Evolutionary conservation across 2,888 invertebrate species (phyloP), one percentile per base, ranked within the genome.

Genomic region (Saturnia japonica): DNA sequence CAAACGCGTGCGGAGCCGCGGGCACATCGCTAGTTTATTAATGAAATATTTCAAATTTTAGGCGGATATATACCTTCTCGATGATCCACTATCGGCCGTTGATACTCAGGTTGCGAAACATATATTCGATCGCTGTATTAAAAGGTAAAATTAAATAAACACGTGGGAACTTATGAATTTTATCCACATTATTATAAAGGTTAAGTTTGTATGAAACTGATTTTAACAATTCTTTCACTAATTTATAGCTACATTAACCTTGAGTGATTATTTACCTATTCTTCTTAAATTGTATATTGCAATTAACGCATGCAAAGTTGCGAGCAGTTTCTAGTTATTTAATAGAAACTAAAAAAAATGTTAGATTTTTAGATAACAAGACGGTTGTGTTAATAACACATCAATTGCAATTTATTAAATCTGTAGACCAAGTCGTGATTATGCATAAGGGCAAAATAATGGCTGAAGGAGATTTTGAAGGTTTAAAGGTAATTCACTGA

Each of bases 311-410:
- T n/a, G n/a, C n/a, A n/a, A n/a, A n/a, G n/a, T n/a, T n/a, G 6
- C 34, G 34, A 34, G 34, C 34, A 34, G 34, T n/a, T n/a, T n/a
- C n/a, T n/a, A n/a, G n/a, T 51, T 34, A 45, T 51, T 45, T 57
- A 60, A n/a, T 22, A 42, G n/a, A 16, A 40, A 25, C n/a, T 1
- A 47, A 40, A 16, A 0, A 54, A 12, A 22, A 43, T 70, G 74
- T 67, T 70, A 94, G 93, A 74, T 92, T 94, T 78, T 87, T 98
- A 71, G 93, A 93, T 62, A 94, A 95, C n/a, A 96, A 96, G 84
- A 96, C 97, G 12, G 95, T 96, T 0, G 94, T 98, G 68, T 89
- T 98, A 71, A 96, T 97, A 6, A 98, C 98, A 0, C 97, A 98
- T 91, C 98, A 98, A 85, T 88, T 97, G 69, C 98, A 98, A 85